Evolutionary conservation across 2,797 vertebrate genomes (phyloP).

Genomic region (Pachyuromys duprasi): DNA sequence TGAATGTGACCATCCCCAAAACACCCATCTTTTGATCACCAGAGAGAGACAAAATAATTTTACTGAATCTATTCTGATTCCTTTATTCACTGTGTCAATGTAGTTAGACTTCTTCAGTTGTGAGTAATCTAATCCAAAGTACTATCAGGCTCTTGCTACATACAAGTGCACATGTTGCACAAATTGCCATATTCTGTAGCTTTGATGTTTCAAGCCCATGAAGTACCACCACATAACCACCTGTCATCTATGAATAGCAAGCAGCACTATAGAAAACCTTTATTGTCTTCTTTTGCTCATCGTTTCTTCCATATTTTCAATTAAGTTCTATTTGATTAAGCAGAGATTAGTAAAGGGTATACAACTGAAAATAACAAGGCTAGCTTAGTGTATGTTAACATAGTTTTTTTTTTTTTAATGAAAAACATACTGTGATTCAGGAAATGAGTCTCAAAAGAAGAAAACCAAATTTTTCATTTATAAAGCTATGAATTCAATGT

Average conservation of each 20-base stretch:
- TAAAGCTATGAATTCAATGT: constrained; percentile 56
- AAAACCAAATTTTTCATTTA: constrained; percentile 40
- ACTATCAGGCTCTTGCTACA: neutral
- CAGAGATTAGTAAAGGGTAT: constrained; percentile 1
- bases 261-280: neutral
- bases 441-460: constrained; percentile 41
- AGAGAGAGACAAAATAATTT: neutral
- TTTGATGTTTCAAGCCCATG: neutral
- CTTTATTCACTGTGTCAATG: neutral
- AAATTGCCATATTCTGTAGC: neutral
- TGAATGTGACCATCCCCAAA: neutral
- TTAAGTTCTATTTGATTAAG: constrained; percentile 35
- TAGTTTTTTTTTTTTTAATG: neutral
- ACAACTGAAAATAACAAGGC: neutral
- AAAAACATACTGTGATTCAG: neutral
- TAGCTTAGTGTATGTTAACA: neutral
- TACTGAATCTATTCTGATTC: neutral
- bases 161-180: neutral
- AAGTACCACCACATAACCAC: neutral
- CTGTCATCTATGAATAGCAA: neutral
- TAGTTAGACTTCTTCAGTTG: neutral
- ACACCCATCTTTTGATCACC: neutral
- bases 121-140: neutral
- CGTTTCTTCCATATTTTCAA: constrained; percentile 8
- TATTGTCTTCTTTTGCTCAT: constrained; percentile 2